Evolutionary conservation across 1,140 invertebrate species (phyloP), one percentile per base, ranked within the genome.

Genomic region (Ceratitis capitata): DNA sequence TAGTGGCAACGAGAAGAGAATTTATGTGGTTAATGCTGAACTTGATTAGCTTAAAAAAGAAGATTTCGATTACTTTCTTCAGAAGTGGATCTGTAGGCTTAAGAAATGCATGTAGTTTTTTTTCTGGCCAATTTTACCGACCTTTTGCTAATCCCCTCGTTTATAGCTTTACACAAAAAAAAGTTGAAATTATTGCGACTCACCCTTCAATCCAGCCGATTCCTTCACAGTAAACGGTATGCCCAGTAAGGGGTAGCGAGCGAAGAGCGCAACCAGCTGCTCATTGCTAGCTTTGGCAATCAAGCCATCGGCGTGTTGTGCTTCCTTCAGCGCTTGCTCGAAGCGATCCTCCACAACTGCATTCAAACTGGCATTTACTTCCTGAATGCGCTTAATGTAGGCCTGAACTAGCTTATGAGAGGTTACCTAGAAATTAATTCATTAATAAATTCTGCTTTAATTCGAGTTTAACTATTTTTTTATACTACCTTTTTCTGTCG

Each of bases 191-290:
- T n/a, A n/a, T n/a, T n/a, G n/a, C 49, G 4, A n/a, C 51, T 89
- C 83, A 95, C 95, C 95, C 92, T 94, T 93, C 0, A 96, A 90
- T 12, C 92, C 92, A 86, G 95, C 95, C 58, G 94, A 94, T 88
- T 96, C 96, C 89, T 97, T 97, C 0, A 96, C 94, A 1, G 95
- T 96, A 32, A 97, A 93, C 0, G 96, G 96, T n/a, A 97, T 93
- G 1, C 96, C 96, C n/a, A 96, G 92, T 32, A 97, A 91, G 0
- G 96, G 96, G 87, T 92, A 93, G 83, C 94, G 94, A 2, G 88
- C 91, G 12, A 91, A 91, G 0, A 95, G 92, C 0, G 94, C 94
- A 19, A 91, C 84, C 10, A 90, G 86, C 23, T 92, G 88, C 4
- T 93, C 89, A 9, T 93, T 86, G 16, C 51, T 85, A 2, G 89